These are phyloP conservation scores for Pterois miles DNA, from an alignment of 2,797 vertebrate species.

Conservation along the genomic window DNA sequence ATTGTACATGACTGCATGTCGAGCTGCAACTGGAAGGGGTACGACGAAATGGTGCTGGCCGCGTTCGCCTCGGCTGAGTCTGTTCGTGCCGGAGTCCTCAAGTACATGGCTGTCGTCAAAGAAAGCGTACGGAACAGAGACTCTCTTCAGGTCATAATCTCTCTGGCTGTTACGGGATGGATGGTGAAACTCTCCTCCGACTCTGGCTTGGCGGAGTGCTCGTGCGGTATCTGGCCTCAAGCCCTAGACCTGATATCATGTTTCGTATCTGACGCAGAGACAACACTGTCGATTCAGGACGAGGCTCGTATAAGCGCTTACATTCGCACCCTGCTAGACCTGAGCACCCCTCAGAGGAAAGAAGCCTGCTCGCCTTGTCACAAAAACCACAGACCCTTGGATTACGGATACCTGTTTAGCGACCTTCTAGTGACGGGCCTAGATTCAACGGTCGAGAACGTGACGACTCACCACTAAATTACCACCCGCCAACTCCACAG, in stretches of 20 bases:
- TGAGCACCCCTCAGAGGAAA: background rate
- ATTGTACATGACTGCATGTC: background rate
- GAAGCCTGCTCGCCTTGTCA: too few species aligned
- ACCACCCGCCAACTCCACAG: background rate
- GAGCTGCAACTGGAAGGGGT: background rate
- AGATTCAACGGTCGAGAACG: background rate
- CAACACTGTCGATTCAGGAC: background rate
- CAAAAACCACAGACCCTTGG: background rate
- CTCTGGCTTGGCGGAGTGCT: background rate
- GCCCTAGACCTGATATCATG: background rate
- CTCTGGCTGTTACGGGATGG: background rate
- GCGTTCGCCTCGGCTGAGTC: background rate
- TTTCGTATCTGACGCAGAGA: background rate
- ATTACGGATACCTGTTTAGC: background rate
- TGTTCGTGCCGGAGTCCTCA: background rate
- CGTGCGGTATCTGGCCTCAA: background rate
- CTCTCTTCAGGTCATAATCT: background rate
- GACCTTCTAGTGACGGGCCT: background rate
- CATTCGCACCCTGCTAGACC: background rate
- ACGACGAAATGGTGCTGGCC: background rate
- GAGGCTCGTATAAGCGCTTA: background rate
- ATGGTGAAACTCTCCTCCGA: accelerated
- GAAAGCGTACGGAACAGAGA: background rate
- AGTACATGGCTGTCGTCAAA: background rate
- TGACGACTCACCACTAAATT: constrained; percentile 2